Evolutionary conservation across 2,797 vertebrate genomes (phyloP).

Genomic region (Gymnodraco acuticeps): DNA sequence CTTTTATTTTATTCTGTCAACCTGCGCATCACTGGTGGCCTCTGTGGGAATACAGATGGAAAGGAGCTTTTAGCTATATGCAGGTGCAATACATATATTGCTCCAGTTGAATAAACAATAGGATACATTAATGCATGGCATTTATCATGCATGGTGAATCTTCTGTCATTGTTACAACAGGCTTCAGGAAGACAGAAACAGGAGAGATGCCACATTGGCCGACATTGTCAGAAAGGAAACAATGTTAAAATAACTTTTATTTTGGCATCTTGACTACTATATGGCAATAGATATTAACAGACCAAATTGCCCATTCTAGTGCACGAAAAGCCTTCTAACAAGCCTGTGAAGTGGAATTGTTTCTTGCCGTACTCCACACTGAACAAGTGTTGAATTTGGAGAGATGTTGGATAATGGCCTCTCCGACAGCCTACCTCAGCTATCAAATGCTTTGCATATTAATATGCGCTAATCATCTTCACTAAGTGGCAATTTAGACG

Average conservation of each 20-base stretch:
- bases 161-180: not conserved
- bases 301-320: slow-evolving; percentile 25
- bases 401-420: slow-evolving; percentile 61
- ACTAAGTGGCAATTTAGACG: slow-evolving; percentile 68
- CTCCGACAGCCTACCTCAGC: slow-evolving; percentile 56
- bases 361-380: slow-evolving; percentile 37
- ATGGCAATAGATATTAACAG: slow-evolving; percentile 8
- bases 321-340: slow-evolving; percentile 56
- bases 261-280: not conserved
- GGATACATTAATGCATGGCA: not conserved
- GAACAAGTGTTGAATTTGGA: slow-evolving; percentile 35
- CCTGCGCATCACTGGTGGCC: not conserved
- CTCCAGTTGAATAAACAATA: not conserved
- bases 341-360: slow-evolving; percentile 47
- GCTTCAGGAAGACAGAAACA: not conserved
- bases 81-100: not conserved
- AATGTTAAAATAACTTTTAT: slow-evolving; percentile 16
- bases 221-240: not conserved
- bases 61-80: not conserved
- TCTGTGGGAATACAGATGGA: not conserved
- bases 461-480: slow-evolving; percentile 64
- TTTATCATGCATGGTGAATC: not conserved
- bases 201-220: not conserved
- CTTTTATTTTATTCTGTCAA: not conserved
- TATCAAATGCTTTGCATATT: slow-evolving; percentile 42